Evolutionary conservation across 2,888 invertebrate genomes (phyloP), one percentile per base, ranked within the genome.

Genomic region (Tuta absoluta): DNA sequence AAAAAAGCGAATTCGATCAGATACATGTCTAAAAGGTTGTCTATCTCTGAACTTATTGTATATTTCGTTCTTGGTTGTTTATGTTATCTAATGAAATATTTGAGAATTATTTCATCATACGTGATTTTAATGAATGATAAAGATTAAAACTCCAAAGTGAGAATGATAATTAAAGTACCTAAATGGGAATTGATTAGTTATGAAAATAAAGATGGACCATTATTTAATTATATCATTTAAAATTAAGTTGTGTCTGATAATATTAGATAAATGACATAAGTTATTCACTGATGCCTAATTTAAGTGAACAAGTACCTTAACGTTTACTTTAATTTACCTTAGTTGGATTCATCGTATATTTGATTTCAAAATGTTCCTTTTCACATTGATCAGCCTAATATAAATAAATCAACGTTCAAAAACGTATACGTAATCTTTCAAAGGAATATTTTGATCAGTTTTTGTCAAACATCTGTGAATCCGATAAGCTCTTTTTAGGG

Each of bases 1-100:
- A 84, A 33, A 82, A 72, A 63, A 84, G 78, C 69, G 87, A 89
- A 66, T 88, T 82, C 67, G 87, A 91, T 82, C 93, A 94, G 84
- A 94, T 94, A 78, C 93, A 94, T 72, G 94, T 94, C 72, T 94
- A 93, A 90, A 63, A 45, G 17, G 48, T 45, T 23, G 12, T n/a
- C 17, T 58, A 21, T 33, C 33, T 58, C 38, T 17, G 56, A 56
- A 14, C 4, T 37, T 37, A 19, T 8, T 17, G 57, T 38, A 58
- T 21, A 11, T 11, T 33, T 58, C 17, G 19, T 58, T 38, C 14
- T 58, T 19, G 2, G 21, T 58, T 57, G 37, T 57, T 57, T 57
- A n/a, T 57, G 2, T 19, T 33, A 33, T 45, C 5, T 17, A 45
- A 45, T 45, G n/a, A 45, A 45, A 45, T 45, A 45, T 17, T 17